Conservation (phyloP, 2,113 vertebrate species). For the human (Homo sapiens) region DNA sequence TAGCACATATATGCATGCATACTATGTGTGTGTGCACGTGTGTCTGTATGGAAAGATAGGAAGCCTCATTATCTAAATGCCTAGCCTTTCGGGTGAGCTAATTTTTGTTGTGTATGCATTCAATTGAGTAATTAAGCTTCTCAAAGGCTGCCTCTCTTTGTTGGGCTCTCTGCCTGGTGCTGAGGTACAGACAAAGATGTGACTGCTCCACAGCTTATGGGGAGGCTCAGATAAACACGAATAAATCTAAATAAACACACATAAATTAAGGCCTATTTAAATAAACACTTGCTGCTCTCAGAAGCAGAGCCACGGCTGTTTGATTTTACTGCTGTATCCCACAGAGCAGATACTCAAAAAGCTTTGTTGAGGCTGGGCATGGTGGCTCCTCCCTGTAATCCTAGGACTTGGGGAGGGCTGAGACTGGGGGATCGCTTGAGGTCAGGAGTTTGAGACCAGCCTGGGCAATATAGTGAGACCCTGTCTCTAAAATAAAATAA, state of each 20-base stretch:
- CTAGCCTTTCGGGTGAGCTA: background rate
- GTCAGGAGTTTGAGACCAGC: too few species aligned
- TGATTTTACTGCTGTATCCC: background rate
- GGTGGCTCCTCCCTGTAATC: too few species aligned
- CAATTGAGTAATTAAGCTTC: background rate
- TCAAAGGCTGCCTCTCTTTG: background rate
- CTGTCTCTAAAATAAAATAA: too few species aligned
- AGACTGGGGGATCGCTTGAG: too few species aligned
- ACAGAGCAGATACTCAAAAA: too few species aligned
- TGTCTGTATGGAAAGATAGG: background rate
- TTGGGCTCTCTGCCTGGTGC: background rate
- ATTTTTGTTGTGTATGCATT: background rate
- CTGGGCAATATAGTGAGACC: too few species aligned
- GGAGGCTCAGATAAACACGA: background rate
- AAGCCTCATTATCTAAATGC: background rate
- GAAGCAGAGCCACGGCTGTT: background rate
- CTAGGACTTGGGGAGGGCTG: too few species aligned
- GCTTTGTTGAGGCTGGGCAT: too few species aligned
- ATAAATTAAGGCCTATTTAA: background rate
- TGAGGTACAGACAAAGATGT: background rate
- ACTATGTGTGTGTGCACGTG: accelerated
- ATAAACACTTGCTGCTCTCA: background rate
- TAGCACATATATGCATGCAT: background rate
- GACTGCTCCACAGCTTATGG: background rate
- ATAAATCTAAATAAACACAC: background rate